phyloP scores from a whole-genome alignment of 2,113 vertebrate species.

The Buteo buteo region DNA sequence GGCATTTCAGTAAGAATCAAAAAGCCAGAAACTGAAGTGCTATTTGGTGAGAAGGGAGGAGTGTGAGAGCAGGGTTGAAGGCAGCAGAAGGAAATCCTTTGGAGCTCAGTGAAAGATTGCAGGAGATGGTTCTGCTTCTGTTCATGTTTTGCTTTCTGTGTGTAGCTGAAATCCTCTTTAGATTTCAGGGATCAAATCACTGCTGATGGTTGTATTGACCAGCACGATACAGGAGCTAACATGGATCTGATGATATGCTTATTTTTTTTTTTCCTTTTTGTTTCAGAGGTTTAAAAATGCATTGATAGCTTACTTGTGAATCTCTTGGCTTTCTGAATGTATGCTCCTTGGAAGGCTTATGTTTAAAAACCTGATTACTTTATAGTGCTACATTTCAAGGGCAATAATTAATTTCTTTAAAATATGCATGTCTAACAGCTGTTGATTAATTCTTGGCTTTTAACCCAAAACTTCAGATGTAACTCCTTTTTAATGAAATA shows the following conservation, averaged over 20 bases:
- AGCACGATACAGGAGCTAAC: background rate
- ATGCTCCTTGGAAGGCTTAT: background rate
- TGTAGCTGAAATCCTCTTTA: background rate
- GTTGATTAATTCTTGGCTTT: background rate
- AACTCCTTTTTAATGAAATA: background rate
- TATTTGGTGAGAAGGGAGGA: background rate
- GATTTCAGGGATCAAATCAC: background rate
- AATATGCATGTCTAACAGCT: background rate
- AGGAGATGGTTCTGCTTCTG: background rate
- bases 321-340: background rate
- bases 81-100: background rate
- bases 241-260: rapidly evolving
- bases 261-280: too few relatives aligned
- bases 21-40: background rate
- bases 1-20: background rate
- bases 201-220: background rate
- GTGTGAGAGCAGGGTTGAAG: background rate
- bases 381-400: rapidly evolving
- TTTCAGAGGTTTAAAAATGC: background rate
- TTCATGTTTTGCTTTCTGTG: background rate
- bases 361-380: background rate
- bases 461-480: background rate
- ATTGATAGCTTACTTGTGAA: background rate
- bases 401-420: background rate
- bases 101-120: background rate